Evolutionary conservation across 2,113 vertebrate species (phyloP), one percentile per base, ranked within the genome.

Genomic region (Mungos mungo): DNA sequence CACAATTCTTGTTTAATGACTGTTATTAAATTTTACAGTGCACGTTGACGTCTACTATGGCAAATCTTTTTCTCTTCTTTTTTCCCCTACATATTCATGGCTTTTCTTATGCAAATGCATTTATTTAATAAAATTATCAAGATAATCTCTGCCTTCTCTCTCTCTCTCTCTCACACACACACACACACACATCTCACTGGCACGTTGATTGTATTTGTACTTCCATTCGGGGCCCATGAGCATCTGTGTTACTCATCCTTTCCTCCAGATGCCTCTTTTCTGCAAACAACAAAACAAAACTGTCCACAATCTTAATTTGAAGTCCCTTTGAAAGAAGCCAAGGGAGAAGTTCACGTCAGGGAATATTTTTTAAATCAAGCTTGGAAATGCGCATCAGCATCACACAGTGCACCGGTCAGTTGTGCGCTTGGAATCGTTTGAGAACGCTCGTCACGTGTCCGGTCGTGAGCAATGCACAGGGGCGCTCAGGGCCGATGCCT

Each of bases 381-480:
- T 7, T 38, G 29, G 47, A 88, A 45, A 47, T 72, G 16, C 2
- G 0, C 5, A 14, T 41, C 18, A 5, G 23, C 25, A 31, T 33
- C 18, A 21, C n/a, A 2, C 19, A 0, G 7, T 8, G 68, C n/a
- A 19, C 8, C 7, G 10, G 35, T 16, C 18, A 3, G 12, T 6
- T 29, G 38, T 52, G 25, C 5, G 0, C 41, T 45, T 35, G n/a
- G 77, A 54, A 5, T 57, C 63, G 1, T 3, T 35, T 1, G 33
- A 31, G 63, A 35, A 21, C 3, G 65, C 23, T 27, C 1, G 0
- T 35, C 7, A 31, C 6, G 60, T 9, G 19, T 13, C 15, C 9
- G 0, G 12, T 0, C 0, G 16, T 12, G n/a, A 31, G 2, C 54
- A 16, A 0, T 1, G 18, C 21, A 0, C 25, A 1, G 84, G 52